These are phyloP conservation scores for Cactoblastis cactorum DNA, from an alignment of 2,888 invertebrate genomes.

Conservation along the genomic window DNA sequence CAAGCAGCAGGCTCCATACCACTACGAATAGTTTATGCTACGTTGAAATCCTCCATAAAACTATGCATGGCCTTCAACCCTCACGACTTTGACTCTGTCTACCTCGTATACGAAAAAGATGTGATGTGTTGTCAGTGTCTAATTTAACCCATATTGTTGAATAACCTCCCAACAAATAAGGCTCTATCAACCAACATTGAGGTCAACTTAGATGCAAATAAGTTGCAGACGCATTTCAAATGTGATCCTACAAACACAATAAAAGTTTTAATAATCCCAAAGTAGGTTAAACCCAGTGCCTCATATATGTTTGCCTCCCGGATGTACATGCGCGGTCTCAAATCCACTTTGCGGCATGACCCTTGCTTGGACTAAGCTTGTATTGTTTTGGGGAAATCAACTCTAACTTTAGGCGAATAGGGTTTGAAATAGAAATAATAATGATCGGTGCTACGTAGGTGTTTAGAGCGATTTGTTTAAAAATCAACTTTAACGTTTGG, in stretches of 20 bases:
- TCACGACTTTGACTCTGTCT: too few relatives aligned
- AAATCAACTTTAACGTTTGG: not conserved
- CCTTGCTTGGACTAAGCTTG: conserved; percentile 28
- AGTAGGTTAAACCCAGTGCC: conserved; percentile 6
- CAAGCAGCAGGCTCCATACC: too few relatives aligned
- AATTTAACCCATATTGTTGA: too few relatives aligned
- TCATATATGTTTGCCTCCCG: not conserved
- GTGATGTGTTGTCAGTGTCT: too few relatives aligned
- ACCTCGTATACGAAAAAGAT: too few relatives aligned
- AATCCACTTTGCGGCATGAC: conserved; percentile 54
- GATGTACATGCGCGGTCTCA: conserved; percentile 30
- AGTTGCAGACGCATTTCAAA: conserved; percentile 3
- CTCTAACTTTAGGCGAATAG: not conserved
- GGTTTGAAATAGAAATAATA: not conserved
- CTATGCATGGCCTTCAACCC: too few relatives aligned
- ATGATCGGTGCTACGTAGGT: not conserved
- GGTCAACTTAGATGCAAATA: conserved; percentile 7
- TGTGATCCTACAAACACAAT: conserved; percentile 7
- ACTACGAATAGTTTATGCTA: too few relatives aligned
- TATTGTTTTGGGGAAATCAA: not conserved
- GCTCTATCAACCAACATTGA: not conserved
- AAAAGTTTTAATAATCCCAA: conserved; percentile 5
- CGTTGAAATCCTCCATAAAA: too few relatives aligned
- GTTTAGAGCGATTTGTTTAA: too few relatives aligned
- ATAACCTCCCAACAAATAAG: too few relatives aligned